Base-by-base conservation (phyloP, 1,140 invertebrate species). In the Sarcophaga peregrina region DNA sequence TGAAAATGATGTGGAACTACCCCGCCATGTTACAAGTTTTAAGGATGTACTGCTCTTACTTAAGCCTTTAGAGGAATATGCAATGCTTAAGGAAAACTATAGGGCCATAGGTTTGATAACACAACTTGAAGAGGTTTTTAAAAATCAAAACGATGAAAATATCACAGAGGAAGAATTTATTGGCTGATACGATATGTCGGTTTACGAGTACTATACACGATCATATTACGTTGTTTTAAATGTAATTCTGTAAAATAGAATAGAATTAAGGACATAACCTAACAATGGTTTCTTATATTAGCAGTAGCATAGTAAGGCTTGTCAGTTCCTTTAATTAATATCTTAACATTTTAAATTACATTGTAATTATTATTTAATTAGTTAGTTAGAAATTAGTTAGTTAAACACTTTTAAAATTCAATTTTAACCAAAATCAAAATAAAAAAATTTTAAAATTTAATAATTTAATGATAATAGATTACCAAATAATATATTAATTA, bases 31-130 rank as follows among this genome's bases (percentile, higher is more conserved):
- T 11, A 82, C 81, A 8, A 87, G 74, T 84, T 89, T 89, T 82
- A 83, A 82, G 62, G 88, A 90, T 83, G 88, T 88, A 0, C 82
- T 90, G 48, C 86, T 85, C n/a, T 85, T 88, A n/a, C 85, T 90
- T 0, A 89, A 87, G 54, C 88, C 88, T 5, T 58, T 90, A 3
- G 88, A 89, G 52, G 88, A 90, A 1, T 90, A 89, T 20, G 88
- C 86, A 0, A 82, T 90, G 50, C 81, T 89, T 17, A 85, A 89
- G 78, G 88, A 89, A 52, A 89, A 90, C 73, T 90, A 89, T 84
- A 87, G 88, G 20, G 88, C 86, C 50, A 90, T 90, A n/a, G 88
- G 88, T 0, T 76, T 90, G 46, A 84, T 90, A 47, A 85, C 86
- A 4, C 88, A 90, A 75, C 83, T 90, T 58, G 88, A 90, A 50